These are phyloP conservation scores for Phoebastria nigripes DNA, from an alignment of 2,797 vertebrate species.

Conservation along the genomic window DNA sequence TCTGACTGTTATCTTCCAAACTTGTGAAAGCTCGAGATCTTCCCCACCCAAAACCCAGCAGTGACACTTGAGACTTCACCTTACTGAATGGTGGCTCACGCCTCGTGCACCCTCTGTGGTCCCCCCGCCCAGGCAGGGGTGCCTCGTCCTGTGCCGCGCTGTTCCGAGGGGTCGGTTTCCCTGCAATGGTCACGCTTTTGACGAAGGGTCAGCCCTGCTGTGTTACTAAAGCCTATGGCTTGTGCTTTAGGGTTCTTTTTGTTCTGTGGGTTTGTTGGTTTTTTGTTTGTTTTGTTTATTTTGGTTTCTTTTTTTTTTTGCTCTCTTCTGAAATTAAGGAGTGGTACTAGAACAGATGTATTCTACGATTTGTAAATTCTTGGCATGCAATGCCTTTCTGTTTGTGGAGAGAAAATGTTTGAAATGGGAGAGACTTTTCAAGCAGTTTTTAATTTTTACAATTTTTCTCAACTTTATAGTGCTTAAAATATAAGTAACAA, in stretches of 20 bases:
- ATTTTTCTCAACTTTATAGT: not conserved
- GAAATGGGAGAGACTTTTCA: not conserved
- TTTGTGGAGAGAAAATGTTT: not conserved
- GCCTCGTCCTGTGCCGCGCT: no score
- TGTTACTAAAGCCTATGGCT: not conserved
- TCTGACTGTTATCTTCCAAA: not conserved
- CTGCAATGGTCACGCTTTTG: no score
- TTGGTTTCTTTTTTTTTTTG: no score
- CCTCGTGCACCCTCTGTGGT: no score
- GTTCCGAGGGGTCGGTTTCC: no score
- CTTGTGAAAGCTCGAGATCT: not conserved
- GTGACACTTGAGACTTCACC: not conserved
- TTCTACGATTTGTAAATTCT: not conserved
- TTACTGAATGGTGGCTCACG: no score
- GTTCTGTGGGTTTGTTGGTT: not conserved
- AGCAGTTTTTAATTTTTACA: not conserved
- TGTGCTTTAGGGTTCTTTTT: not conserved
- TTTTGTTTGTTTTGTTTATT: no score
- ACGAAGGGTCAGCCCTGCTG: not conserved
- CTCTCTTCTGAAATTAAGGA: not conserved
- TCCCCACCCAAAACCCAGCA: not conserved
- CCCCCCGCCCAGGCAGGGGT: no score
- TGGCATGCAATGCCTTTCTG: not conserved
- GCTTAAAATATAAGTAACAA: not conserved
- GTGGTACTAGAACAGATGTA: accelerated